These are phyloP conservation scores for Agelaius phoeniceus DNA, from an alignment of 2,113 vertebrate genomes.

Conservation along the genomic window DNA sequence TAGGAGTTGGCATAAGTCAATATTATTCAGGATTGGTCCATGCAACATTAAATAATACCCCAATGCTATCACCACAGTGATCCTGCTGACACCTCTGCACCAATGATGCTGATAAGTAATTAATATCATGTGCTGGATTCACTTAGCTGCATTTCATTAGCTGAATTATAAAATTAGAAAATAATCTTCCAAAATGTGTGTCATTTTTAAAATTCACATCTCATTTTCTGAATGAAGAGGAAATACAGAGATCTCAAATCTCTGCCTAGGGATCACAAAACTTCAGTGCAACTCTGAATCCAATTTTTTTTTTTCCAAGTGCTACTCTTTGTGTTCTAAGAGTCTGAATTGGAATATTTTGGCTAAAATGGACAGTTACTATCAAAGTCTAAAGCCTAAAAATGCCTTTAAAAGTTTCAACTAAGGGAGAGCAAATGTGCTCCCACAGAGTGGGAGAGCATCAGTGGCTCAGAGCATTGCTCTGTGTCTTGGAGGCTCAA, in stretches of 20 bases:
- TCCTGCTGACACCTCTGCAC: neutral
- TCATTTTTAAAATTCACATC: neutral
- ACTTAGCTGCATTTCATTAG: constrained; percentile 15
- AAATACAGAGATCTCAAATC: neutral
- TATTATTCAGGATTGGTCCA: neutral
- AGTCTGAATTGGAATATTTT: neutral
- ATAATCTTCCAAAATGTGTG: constrained; percentile 1
- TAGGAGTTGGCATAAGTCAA: neutral
- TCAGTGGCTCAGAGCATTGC: neutral
- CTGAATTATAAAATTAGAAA: neutral
- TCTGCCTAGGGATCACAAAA: neutral
- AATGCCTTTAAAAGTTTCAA: neutral
- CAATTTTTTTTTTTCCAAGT: neutral
- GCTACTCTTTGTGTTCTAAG: neutral
- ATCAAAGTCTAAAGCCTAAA: neutral
- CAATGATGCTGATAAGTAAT: neutral
- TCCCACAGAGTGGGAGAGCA: neutral
- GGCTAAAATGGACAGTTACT: neutral
- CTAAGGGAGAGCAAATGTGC: neutral
- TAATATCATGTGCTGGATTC: neutral
- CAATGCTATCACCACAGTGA: neutral
- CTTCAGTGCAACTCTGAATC: neutral
- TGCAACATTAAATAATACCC: neutral
- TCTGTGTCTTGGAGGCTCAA: neutral
- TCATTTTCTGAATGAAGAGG: neutral